Conservation (phyloP, 2,797 vertebrate species). For the Tolypeutes matacus region DNA sequence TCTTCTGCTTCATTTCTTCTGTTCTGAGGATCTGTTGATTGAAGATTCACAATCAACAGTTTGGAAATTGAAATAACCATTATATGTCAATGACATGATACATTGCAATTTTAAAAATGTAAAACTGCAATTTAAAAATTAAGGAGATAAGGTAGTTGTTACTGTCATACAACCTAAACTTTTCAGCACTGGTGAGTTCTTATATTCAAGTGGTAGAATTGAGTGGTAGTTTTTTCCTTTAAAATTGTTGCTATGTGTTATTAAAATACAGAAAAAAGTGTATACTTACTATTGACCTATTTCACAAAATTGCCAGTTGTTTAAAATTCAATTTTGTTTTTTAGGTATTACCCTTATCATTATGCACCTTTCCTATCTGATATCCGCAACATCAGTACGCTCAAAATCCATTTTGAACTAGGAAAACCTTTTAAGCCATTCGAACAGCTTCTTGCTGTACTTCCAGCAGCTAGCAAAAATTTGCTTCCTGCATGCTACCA, state of each 20-base stretch:
- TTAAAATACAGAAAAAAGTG: background rate
- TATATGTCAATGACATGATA: background rate
- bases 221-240: slow-evolving; percentile 32
- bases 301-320: slow-evolving; percentile 50
- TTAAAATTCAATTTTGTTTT: slow-evolving; percentile 72
- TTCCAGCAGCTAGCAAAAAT: slow-evolving; percentile 97
- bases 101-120: slow-evolving; percentile 19
- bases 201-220: slow-evolving; percentile 43
- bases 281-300: slow-evolving; percentile 23
- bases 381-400: slow-evolving; percentile 92
- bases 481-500: slow-evolving; percentile 95
- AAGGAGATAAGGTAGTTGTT: slow-evolving; percentile 30
- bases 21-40: background rate
- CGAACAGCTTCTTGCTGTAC: slow-evolving; percentile 96
- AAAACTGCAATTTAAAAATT: slow-evolving; percentile 46
- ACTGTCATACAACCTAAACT: background rate
- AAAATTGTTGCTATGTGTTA: slow-evolving; percentile 42
- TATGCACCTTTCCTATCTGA: slow-evolving; percentile 98
- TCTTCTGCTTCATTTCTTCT: slow-evolving; percentile 2
- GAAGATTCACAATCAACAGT: background rate
- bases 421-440: slow-evolving; percentile 98
- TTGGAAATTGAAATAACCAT: background rate
- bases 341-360: slow-evolving; percentile 97
- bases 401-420: slow-evolving; percentile 94
- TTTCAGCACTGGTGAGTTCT: background rate